Base-by-base conservation (phyloP, 2,888 invertebrate genomes). In the Ernsta delagoae region DNA sequence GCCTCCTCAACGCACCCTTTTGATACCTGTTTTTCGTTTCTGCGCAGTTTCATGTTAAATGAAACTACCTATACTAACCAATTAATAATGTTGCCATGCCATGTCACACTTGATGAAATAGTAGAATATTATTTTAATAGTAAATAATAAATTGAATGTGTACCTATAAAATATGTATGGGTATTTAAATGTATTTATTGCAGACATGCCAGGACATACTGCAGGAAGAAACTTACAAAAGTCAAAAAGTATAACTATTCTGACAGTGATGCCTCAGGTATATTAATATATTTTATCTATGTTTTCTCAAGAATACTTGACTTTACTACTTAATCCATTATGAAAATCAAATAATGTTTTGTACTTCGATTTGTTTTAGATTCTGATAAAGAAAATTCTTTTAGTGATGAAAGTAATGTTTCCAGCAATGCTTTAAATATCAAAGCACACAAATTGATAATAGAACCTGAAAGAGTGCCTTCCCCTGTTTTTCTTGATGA, bases 361-460 rank as follows among this genome's bases (percentile, higher is more conserved):
- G 6, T 9, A 36, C 9, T 39, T 36, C 57, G 39, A 53, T 50
- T 50, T 85, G 85, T 56, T 57, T 80, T 53, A 92, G 91, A 86
- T 69, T 87, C 87, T 12, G 86, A 88, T 16, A 90, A 91, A 78
- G 92, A 92, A 83, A 92, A 91, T 65, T 74, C 78, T 4, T 39
- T 57, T 6, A 60, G 53, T 36, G 74, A 76, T 68, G 71, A 71
- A 48, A 61, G 50, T 59, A 72, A 78, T 68, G 34, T 64, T 56
- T 74, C 76, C 7, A 72, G 71, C 72, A 83, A 90, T 72, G 72
- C 72, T 11, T 84, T 89, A 57, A 83, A 92, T 73, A 82, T 92
- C 60, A 80, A 79, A 73, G 72, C 80, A 43, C 83, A 90, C 75
- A 74, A 87, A 74, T 75, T 92, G 41, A 65, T 87, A 48, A 81